A percentile compares a stretch with the other conserved stretches of the same genome.
Conservation (phyloP, 2,113 vertebrate species). For the Megaleporinus macrocephalus region DNA sequence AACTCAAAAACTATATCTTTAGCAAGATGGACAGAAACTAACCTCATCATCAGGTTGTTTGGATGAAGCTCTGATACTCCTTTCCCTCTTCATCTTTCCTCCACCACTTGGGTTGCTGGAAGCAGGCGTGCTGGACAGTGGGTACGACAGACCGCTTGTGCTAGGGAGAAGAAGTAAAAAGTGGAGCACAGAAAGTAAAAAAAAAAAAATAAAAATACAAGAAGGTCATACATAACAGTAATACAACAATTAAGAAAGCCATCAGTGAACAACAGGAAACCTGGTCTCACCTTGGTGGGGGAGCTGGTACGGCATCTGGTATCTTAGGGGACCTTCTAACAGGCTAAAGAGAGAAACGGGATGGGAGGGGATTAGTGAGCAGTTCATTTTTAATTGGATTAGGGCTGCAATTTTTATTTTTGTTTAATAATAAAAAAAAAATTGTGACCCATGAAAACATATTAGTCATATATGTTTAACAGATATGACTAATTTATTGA, state of each 20-base stretch:
- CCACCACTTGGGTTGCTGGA: constrained; percentile 80
- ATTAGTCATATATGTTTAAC: no score
- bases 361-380: not conserved
- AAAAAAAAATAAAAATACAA: not conserved
- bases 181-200: not conserved
- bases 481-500: no score
- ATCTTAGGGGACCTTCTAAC: constrained; percentile 75
- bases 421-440: no score
- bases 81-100: constrained; percentile 92
- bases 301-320: constrained; percentile 70
- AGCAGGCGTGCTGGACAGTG: constrained; percentile 82
- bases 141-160: constrained; percentile 77
- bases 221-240: not conserved
- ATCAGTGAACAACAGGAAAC: not conserved
- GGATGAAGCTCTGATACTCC: constrained; percentile 74
- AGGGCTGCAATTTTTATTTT: no score
- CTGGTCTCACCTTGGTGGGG: constrained; percentile 81
- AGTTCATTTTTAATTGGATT: no score
- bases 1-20: not conserved
- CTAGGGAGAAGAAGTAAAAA: constrained; percentile 44
- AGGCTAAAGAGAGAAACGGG: constrained; percentile 67
- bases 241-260: not conserved
- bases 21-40: not conserved
- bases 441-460: no score
- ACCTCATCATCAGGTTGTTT: constrained; percentile 84